A percentile compares a stretch with the other conserved stretches of the same genome.
These are phyloP conservation scores for Maconellicoccus hirsutus DNA, from an alignment of 1,140 invertebrate genomes.

Conservation along the genomic window DNA sequence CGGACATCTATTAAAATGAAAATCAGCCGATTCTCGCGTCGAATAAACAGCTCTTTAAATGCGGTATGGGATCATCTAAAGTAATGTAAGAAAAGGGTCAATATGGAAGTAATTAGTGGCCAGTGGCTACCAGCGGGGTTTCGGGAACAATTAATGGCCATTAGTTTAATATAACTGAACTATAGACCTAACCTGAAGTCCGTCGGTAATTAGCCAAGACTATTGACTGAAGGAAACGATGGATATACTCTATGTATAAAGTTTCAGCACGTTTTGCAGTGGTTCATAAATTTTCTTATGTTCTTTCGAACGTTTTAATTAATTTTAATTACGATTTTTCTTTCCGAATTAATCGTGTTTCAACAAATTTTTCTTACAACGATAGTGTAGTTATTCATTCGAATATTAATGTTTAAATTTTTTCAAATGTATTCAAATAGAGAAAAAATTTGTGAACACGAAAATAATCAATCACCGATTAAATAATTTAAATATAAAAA, in stretches of 20 bases:
- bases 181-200: conserved; percentile 19
- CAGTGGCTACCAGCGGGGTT: conserved; percentile 12
- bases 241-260: neutral
- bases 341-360: too few species aligned
- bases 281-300: neutral
- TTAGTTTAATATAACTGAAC: conserved; percentile 18
- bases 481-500: too few species aligned
- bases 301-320: too few species aligned
- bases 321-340: too few species aligned
- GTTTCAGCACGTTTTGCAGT: conserved; percentile 14
- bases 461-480: too few species aligned
- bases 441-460: too few species aligned
- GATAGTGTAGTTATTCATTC: too few species aligned
- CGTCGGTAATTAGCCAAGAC: conserved; percentile 19
- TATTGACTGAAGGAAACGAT: conserved; percentile 19
- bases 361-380: too few species aligned
- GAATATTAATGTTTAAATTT: too few species aligned
- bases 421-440: too few species aligned
- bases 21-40: conserved; percentile 7
- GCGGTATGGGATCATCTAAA: conserved; percentile 12
- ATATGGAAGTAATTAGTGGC: conserved; percentile 20
- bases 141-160: conserved; percentile 16
- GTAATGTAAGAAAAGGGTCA: conserved; percentile 19
- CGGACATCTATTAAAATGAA: neutral
- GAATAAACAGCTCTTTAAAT: conserved; percentile 19